Evolutionary conservation across 2,797 vertebrate species (phyloP), one percentile per base, ranked within the genome.

Genomic region (Hyperoplus lanceolatus): DNA sequence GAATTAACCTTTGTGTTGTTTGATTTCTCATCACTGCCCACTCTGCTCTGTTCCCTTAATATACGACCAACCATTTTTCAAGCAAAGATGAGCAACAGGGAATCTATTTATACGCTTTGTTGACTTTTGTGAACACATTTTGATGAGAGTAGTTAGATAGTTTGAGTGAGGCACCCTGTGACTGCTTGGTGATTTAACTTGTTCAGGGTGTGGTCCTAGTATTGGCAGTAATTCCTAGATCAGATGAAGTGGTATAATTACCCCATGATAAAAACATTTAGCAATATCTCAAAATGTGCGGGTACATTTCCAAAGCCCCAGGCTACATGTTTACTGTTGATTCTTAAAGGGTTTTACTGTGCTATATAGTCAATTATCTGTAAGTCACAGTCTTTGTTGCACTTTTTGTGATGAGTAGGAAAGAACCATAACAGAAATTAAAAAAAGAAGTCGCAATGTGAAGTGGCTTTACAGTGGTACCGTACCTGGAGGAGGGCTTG

Each of bases 401-500:
- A 9, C 16, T 64, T 13, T 63, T 21, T 4, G 53, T 49, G 2
- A 13, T 83, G 46, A 50, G 18, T 51, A 21, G 43, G n/a, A 54
- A 60, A 1, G 5, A 57, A 11, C 4, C 16, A 1, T 9, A 54
- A 62, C 10, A 29, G 3, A 65, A 14, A 8, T 18, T 16, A 36
- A 50, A 8, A 58, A 38, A 63, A n/a, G 1, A 55, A 68, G 46
- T 38, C 10, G 29, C 0, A 7, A 10, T 16, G 10, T 12, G 55
- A 5, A 53, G 39, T 14, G 6, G 16, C 36, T 36, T 41, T 7
- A 14, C 5, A 13, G 66, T 1, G 0, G 0, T 13, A 50, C 56
- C 56, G 42, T 92, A 94, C 94, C 94, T 94, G 89, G 8, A 3
- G 80, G 49, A 4, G 84, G 77, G 29, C 83, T 89, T 73, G 53